Evolutionary conservation across 2,888 invertebrate genomes (phyloP), one percentile per base, ranked within the genome.

Genomic region (Chrysopilus asiliformis): DNA sequence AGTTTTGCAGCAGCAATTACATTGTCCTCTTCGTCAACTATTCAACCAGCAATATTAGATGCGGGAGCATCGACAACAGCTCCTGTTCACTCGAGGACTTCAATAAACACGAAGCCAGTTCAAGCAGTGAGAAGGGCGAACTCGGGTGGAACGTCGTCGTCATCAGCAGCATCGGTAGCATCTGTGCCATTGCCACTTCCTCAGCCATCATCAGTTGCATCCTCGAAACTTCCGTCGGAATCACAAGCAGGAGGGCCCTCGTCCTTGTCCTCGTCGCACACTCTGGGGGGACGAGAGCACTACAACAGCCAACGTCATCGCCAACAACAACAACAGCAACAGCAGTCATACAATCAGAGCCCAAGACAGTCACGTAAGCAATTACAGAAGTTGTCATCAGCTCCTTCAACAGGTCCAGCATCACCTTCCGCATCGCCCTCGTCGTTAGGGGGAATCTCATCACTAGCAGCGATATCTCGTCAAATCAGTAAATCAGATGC

Each of bases 91-190:
- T n/a, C n/a, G n/a, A n/a, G n/a, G n/a, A n/a, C n/a, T n/a, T n/a
- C n/a, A n/a, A n/a, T n/a, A n/a, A n/a, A n/a, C n/a, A n/a, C n/a
- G n/a, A n/a, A n/a, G n/a, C n/a, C n/a, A n/a, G n/a, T n/a, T n/a
- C n/a, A n/a, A n/a, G n/a, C n/a, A n/a, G n/a, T n/a, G n/a, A n/a
- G n/a, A n/a, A n/a, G n/a, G n/a, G n/a, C n/a, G n/a, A n/a, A n/a
- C n/a, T 28, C 31, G 9, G 26, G 29, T 19, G 22, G 18, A 18
- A 24, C 29, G 25, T 20, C 30, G 8, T 22, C 29, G n/a, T 4
- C 17, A 13, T 12, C 34, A 15, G 5, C 16, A 14, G 13, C 17
- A 17, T 30, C 31, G 4, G 19, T 13, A 5, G 13, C n/a, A 31
- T 13, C 5, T 9, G 14, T 19, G 10, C 18, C 30, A 15, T 3